Conservation (phyloP, 2,113 vertebrate species). For the Zosterops hypoxanthus region DNA sequence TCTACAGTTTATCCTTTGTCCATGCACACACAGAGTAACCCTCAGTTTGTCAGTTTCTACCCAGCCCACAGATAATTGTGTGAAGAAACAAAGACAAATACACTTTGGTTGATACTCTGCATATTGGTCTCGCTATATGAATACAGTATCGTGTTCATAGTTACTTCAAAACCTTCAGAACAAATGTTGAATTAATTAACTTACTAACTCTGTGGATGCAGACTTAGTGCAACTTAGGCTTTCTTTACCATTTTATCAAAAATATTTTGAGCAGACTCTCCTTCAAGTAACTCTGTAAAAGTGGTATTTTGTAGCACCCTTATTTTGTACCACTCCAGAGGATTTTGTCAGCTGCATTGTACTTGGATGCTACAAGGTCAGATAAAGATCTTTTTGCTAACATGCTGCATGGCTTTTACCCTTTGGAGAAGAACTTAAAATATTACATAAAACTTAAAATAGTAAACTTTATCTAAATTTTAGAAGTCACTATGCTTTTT, state of each 20-base stretch:
- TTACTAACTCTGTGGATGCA: neutral
- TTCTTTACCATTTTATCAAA: neutral
- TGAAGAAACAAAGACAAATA: constrained; percentile 4
- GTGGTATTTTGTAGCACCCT: neutral
- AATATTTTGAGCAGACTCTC: neutral
- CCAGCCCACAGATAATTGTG: neutral
- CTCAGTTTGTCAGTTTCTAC: neutral
- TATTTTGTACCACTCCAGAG: neutral
- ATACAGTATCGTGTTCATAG: neutral
- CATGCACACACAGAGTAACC: neutral
- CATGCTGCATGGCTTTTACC: neutral
- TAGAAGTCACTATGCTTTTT: neutral
- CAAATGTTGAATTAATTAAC: neutral
- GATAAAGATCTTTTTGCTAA: neutral
- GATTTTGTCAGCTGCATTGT: neutral
- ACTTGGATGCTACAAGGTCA: neutral
- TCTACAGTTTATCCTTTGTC: neutral
- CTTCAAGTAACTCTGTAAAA: neutral
- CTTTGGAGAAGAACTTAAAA: neutral
- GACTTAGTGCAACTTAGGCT: neutral
- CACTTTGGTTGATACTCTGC: neutral
- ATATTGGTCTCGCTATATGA: neutral
- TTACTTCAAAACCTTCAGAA: neutral
- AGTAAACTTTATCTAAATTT: neutral
- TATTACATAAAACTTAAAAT: neutral